phyloP scores from a whole-genome alignment of 2,113 vertebrate genomes.

The Orthochromis indermauri region DNA sequence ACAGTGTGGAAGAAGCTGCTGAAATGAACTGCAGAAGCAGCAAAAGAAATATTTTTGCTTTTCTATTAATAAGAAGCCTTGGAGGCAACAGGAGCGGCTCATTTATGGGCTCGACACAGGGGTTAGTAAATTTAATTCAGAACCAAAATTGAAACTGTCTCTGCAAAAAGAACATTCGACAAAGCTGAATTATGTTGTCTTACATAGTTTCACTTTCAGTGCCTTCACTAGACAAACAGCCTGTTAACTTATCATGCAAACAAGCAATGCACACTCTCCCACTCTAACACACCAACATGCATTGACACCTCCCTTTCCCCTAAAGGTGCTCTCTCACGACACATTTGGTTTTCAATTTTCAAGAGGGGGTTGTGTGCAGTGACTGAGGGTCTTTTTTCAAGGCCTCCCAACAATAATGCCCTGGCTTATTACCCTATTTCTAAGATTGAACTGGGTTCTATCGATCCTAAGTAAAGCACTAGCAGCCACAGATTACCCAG shows the following conservation, averaged over 20 bases:
- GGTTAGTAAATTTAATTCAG: neutral
- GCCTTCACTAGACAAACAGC: neutral
- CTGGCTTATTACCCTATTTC: constrained; percentile 21
- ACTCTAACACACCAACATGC: neutral
- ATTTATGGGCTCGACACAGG: neutral
- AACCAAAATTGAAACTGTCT: neutral
- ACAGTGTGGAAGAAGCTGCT: neutral
- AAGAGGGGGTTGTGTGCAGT: neutral
- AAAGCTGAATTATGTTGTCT: neutral
- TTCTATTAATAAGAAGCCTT: neutral
- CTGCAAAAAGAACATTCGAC: neutral
- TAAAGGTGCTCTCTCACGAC: neutral
- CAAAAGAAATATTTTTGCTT: neutral
- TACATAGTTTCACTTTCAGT: neutral
- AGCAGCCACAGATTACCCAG: neutral
- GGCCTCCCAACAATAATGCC: neutral
- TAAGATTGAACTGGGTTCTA: constrained; percentile 37
- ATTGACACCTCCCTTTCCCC: neutral
- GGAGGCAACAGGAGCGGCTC: neutral
- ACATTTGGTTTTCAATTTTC: constrained; percentile 20
- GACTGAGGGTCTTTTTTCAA: neutral
- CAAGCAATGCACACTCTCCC: neutral
- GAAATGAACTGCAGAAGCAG: neutral
- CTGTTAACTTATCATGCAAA: neutral
- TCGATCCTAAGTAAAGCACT: constrained; percentile 25